A percentile compares a stretch with the other conserved stretches of the same genome.
Evolutionary conservation across 1,140 invertebrate genomes (phyloP).

Genomic region (Brachystomella parvula): DNA sequence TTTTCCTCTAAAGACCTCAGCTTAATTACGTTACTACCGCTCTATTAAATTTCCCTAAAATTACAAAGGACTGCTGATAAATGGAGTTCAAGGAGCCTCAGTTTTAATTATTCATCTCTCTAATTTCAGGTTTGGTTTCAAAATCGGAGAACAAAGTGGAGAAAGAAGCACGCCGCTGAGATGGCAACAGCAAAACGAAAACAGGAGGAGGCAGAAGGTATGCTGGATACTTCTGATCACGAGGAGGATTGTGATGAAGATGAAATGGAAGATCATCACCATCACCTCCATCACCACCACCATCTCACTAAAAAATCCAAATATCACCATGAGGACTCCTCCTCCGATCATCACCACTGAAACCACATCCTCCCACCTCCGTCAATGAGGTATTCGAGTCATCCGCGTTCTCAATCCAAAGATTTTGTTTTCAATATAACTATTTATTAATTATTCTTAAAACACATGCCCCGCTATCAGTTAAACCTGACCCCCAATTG

Average conservation of each 20-base stretch:
- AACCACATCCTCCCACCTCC: conserved; percentile 38
- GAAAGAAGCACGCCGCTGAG: conserved; percentile 97
- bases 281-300: conserved; percentile 44
- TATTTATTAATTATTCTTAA: conserved; percentile 9
- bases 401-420: conserved; percentile 34
- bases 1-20: conserved; percentile 1
- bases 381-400: conserved; percentile 41
- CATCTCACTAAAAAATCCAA: conserved; percentile 49
- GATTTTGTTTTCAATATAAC: conserved; percentile 26
- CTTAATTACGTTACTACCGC: conserved; percentile 37
- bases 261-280: not conserved
- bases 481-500: too few species aligned
- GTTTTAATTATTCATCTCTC: not conserved
- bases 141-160: conserved; percentile 97
- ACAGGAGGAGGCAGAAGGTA: conserved; percentile 82
- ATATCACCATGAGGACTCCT: conserved; percentile 37
- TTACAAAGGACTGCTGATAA: conserved; percentile 30
- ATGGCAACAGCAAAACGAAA: conserved; percentile 96
- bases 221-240: conserved; percentile 55
- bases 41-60: conserved; percentile 36
- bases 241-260: conserved; percentile 51
- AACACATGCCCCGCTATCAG: conserved; percentile 3
- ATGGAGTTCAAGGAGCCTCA: conserved; percentile 14
- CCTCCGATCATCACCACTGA: conserved; percentile 26
- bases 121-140: conserved; percentile 96